Conservation (phyloP, 2,113 vertebrate genomes). For the Athene cunicularia region DNA sequence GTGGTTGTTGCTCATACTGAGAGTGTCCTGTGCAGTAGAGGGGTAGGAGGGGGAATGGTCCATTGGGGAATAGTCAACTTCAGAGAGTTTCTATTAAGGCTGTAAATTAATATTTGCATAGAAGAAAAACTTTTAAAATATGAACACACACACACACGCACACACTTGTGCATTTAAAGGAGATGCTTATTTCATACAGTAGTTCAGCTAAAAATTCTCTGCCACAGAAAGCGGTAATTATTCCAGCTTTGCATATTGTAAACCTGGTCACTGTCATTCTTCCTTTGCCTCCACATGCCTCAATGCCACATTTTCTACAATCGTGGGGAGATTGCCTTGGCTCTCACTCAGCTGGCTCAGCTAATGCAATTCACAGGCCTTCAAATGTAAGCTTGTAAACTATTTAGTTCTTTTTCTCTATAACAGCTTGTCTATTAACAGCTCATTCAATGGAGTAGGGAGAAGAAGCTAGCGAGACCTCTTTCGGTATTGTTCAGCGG, state of each 20-base stretch:
- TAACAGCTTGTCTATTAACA: conserved; percentile 70
- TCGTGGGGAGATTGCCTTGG: conserved; percentile 65
- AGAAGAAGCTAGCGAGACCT: conserved; percentile 54
- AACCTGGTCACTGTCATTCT: conserved; percentile 60
- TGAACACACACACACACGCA: neutral
- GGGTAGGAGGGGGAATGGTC: neutral
- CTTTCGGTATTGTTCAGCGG: conserved; percentile 56
- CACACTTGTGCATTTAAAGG: neutral
- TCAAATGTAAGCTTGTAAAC: conserved; percentile 68
- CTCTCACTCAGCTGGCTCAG: conserved; percentile 64
- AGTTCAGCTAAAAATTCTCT: conserved; percentile 19
- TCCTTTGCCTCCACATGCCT: conserved; percentile 65
- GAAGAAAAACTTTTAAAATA: neutral
- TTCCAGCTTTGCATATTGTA: conserved; percentile 37
- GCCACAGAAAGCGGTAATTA: conserved; percentile 33
- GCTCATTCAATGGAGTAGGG: conserved; percentile 60
- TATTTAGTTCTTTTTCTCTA: conserved; percentile 62
- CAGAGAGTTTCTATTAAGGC: neutral
- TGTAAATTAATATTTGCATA: neutral
- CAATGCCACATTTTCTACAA: conserved; percentile 53
- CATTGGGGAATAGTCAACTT: neutral
- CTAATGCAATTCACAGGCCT: conserved; percentile 62
- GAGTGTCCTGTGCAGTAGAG: neutral
- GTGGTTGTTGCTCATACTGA: neutral
- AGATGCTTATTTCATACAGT: neutral